A percentile compares a stretch with the other conserved stretches of the same genome.
Evolutionary conservation across 1,140 invertebrate species (phyloP).

Genomic region (Hyles euphorbiae): DNA sequence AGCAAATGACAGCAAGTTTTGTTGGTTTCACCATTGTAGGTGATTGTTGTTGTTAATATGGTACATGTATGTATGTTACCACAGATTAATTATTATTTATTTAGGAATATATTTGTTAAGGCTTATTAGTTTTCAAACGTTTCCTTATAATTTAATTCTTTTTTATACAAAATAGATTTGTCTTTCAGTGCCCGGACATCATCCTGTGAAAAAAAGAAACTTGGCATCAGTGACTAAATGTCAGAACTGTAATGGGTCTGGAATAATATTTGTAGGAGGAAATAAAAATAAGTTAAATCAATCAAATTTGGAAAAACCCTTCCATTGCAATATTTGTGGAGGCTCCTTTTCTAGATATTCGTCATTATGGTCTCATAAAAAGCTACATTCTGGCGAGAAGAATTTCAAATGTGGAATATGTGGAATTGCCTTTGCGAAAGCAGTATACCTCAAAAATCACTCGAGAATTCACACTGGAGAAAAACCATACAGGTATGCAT

Average conservation of each 20-base stretch:
- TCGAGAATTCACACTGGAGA: conserved; percentile 89
- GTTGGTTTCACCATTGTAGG: too few species aligned
- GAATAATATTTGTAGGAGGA: conserved; percentile 87
- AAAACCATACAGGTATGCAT: conserved; percentile 85
- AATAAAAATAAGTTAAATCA: conserved; percentile 71
- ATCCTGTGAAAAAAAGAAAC: conserved; percentile 88
- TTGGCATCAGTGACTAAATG: conserved; percentile 89
- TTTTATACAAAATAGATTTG: too few species aligned
- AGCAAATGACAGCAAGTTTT: too few species aligned
- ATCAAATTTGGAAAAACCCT: conserved; percentile 84
- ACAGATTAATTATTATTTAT: too few species aligned
- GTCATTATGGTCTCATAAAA: conserved; percentile 90
- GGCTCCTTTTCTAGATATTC: conserved; percentile 89
- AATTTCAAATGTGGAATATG: conserved; percentile 95
- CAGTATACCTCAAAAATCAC: conserved; percentile 94
- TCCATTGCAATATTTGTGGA: conserved; percentile 91
- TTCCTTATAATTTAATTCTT: too few species aligned
- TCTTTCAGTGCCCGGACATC: conserved; percentile 79
- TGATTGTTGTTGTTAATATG: too few species aligned
- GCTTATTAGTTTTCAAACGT: too few species aligned
- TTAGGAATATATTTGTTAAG: too few species aligned
- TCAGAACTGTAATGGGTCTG: conserved; percentile 90
- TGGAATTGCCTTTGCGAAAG: conserved; percentile 93
- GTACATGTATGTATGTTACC: too few species aligned
- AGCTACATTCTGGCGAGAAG: conserved; percentile 90